phyloP scores from a whole-genome alignment of 2,797 vertebrate genomes.

The Orientallactaga sibirica region DNA sequence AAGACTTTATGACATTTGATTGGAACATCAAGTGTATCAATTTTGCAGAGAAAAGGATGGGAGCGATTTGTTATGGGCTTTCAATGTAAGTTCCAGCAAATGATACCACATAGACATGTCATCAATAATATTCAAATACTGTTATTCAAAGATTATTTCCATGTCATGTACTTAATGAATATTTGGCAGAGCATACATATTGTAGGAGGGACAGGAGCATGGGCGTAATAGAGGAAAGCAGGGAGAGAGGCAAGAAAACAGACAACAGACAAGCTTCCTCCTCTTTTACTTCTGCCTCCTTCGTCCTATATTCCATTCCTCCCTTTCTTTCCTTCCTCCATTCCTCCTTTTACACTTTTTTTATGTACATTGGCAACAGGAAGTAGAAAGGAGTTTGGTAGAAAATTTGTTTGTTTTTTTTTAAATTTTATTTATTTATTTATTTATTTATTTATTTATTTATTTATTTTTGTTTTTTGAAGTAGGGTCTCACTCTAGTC shows the following conservation, averaged over 20 bases:
- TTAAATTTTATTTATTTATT: no score
- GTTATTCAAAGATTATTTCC: background rate
- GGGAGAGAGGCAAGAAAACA: no score
- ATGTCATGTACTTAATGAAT: background rate
- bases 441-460: no score
- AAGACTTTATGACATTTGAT: background rate
- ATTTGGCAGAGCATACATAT: background rate
- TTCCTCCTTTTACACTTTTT: rapidly evolving
- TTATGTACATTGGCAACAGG: background rate
- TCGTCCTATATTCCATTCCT: no score
- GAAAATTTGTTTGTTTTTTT: no score
- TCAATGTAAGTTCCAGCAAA: background rate
- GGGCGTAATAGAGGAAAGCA: background rate
- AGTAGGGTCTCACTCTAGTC: no score
- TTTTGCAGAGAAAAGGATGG: background rate
- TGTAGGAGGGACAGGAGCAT: background rate
- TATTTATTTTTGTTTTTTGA: no score
- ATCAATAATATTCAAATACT: background rate
- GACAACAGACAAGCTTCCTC: no score
- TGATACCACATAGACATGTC: background rate
- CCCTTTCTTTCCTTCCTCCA: background rate
- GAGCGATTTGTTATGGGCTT: background rate
- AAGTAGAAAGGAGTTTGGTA: no score
- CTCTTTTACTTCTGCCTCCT: background rate
- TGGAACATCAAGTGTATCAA: background rate